These are phyloP conservation scores for Stomorhina lunata DNA, from an alignment of 2,888 invertebrate genomes.

Conservation along the genomic window DNA sequence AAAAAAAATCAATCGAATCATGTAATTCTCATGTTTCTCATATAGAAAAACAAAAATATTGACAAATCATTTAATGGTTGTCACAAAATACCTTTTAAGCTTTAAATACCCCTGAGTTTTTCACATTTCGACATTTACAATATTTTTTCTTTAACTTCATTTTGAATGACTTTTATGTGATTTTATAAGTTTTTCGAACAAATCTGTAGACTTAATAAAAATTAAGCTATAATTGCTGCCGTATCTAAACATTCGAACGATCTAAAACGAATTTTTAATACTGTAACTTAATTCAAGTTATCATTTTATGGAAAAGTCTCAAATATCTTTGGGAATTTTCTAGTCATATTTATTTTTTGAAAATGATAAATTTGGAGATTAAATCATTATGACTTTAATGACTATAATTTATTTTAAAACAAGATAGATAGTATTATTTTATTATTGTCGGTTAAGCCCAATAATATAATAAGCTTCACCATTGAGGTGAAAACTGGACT, in stretches of 20 bases:
- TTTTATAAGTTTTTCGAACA: not conserved
- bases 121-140: slow-evolving; percentile 5
- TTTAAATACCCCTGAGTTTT: not conserved
- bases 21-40: slow-evolving; percentile 15
- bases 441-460: too few relatives aligned
- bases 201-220: not conserved
- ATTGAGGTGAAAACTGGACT: too few relatives aligned
- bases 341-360: not conserved
- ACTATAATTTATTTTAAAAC: not conserved
- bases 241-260: not conserved
- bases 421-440: not conserved
- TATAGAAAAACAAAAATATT: slow-evolving; percentile 15
- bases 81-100: slow-evolving; percentile 32
- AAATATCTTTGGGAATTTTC: not conserved
- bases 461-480: too few relatives aligned
- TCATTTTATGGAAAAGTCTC: not conserved
- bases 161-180: not conserved
- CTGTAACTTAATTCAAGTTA: not conserved
- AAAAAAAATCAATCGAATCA: slow-evolving; percentile 4
- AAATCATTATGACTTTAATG: not conserved
- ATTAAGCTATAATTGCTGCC: not conserved
- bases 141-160: slow-evolving; percentile 11
- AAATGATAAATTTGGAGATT: not conserved
- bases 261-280: not conserved
- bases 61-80: slow-evolving; percentile 52